phyloP scores from a whole-genome alignment of 1,140 invertebrate species.

The Branchinecta lindahli region DNA sequence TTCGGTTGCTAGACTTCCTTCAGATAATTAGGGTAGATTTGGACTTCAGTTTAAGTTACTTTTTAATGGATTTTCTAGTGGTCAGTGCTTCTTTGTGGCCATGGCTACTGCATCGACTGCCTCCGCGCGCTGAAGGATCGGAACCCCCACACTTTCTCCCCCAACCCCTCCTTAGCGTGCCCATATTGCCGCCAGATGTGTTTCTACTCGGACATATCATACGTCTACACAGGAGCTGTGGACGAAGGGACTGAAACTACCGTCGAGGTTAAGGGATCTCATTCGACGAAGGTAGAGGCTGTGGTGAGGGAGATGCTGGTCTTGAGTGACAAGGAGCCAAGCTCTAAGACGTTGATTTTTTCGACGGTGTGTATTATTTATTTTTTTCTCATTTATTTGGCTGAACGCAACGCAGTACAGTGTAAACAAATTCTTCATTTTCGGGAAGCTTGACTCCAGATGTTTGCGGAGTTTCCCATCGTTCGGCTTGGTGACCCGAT shows the following conservation, averaged over 20 bases:
- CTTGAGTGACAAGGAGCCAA: slow-evolving; percentile 38
- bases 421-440: too few relatives aligned
- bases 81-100: slow-evolving; percentile 50
- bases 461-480: too few relatives aligned
- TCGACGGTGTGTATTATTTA: slow-evolving; percentile 39
- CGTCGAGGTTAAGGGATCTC: slow-evolving; percentile 35
- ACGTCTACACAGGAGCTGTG: slow-evolving; percentile 36
- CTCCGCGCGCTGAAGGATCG: slow-evolving; percentile 27
- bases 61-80: too few relatives aligned
- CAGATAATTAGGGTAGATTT: too few relatives aligned
- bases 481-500: slow-evolving; percentile 12
- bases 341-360: slow-evolving; percentile 54
- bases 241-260: slow-evolving; percentile 7
- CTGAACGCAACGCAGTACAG: too few relatives aligned
- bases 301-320: slow-evolving; percentile 43
- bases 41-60: too few relatives aligned
- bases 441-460: too few relatives aligned
- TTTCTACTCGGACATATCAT: slow-evolving; percentile 38
- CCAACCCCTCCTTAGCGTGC: slow-evolving; percentile 32
- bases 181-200: slow-evolving; percentile 48
- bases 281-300: slow-evolving; percentile 56
- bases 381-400: not conserved
- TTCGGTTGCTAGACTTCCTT: too few relatives aligned
- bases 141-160: slow-evolving; percentile 26
- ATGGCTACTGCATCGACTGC: slow-evolving; percentile 48